Base-by-base conservation (phyloP, 2,113 vertebrate species). In the Heterochromis multidens region DNA sequence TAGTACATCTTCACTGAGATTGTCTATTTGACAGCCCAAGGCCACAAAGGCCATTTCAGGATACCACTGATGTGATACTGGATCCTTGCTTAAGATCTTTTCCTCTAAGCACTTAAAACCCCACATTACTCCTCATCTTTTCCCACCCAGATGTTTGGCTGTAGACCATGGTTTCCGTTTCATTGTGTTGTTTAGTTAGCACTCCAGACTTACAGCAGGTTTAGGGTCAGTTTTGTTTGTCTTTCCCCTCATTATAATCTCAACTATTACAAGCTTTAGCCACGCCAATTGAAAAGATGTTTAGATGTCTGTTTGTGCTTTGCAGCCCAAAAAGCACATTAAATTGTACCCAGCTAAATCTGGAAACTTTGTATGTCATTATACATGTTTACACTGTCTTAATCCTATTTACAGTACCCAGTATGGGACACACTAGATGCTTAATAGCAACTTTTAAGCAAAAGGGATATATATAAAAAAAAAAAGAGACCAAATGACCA, bases 371-470 rank as follows among this genome's bases (percentile, higher is more conserved):
- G 59, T 58, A 43, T 88, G 82, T 90, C 86, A 87, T 91, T 86
- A 87, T 57, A 83, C 58, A 78, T 90, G 89, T 92, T 92, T 91
- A 93, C n/a, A 56, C 59, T 85, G 58, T 78, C 77, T 84, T 88
- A 91, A 90, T 91, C 87, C 86, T 88, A 84, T 93, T 92, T 91
- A 88, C n/a, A n/a, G n/a, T n/a, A n/a, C 76, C 80, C 61, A 46
- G 67, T 5, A n/a, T 58, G 82, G 74, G 82, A 83, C 37, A 2
- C 67, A 56, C 57, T 37, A 54, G 43, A 88, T 88, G 74, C 49
- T 65, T 35, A 60, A 70, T 77, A 57, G 77, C 25, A 58, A 78
- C 16, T 21, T 19, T 43, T 43, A 60, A 27, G 16, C 23, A 59
- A 78, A 78, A 16, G 23, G 4, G 46, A 46, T 31, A 33, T 74